Evolutionary conservation across 2,113 vertebrate species (phyloP), one percentile per base, ranked within the genome.

Genomic region (Apodemus sylvaticus): DNA sequence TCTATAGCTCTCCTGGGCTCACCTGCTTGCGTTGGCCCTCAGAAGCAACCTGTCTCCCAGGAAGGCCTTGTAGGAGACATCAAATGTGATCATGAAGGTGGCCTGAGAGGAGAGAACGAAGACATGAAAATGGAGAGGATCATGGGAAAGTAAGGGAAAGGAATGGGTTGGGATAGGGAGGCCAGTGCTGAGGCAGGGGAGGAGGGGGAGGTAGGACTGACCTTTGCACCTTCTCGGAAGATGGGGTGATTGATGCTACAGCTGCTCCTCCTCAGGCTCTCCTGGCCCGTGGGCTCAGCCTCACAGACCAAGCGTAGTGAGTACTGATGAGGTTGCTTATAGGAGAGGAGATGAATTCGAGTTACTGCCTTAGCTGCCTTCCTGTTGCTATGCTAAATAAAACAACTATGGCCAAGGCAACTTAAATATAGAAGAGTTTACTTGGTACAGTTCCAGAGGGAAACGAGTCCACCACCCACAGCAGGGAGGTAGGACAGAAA

Each of bases 181-280:
- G 13, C 29, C 10, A 36, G 51, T 2, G 20, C 4, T 2, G 71
- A 86, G 62, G 55, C 17, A 17, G 58, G 58, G 5, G 60, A 45
- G 8, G 22, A 7, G 66, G 51, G 11, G 17, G 20, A 17, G 45
- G 39, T 3, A 45, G 19, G 51, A 26, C 97, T 55, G 94, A 99
- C 99, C 98, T 97, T 93, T 0, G 93, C 0, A 0, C 98, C 97
- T 71, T 79, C 96, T 11, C n/a, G 98, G 64, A 99, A 98, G 96
- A 99, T 98, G 24, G 99, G 99, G 70, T 98, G 99, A 96, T 98
- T 97, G 91, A 99, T 66, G 29, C 55, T 96, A 90, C 99, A 99
- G 58, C 94, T 93, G 53, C 98, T 99, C 85, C 73, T 94, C 90
- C 97, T 82, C 97, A 70, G 58, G 36, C 0, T 20, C 26, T 96